Conservation (phyloP, 2,113 vertebrate genomes). For the Todiramphus saurophagus region DNA sequence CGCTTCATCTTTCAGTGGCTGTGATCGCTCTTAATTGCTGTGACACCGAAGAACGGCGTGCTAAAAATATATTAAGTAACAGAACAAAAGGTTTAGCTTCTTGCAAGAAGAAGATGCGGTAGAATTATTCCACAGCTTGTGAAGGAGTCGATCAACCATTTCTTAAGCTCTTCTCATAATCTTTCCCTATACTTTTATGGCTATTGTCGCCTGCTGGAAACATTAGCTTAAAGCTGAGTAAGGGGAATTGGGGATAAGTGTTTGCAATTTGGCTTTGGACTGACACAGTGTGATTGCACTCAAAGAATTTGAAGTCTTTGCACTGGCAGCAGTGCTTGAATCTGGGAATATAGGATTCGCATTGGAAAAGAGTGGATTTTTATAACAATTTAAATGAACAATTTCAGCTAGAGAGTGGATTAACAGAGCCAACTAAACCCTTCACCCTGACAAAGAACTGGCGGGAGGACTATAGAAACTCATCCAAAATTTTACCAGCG, state of each 20-base stretch:
- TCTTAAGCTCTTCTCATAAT: not conserved
- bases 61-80: constrained; percentile 6
- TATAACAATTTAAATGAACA: constrained; percentile 59
- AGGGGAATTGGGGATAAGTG: constrained; percentile 52
- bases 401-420: constrained; percentile 63
- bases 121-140: not conserved
- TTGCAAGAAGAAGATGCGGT: not conserved
- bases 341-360: constrained; percentile 39
- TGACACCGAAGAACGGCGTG: not conserved
- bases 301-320: constrained; percentile 60
- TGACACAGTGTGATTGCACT: constrained; percentile 35
- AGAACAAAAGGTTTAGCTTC: not conserved
- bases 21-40: constrained; percentile 4
- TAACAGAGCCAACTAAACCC: constrained; percentile 66
- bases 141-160: not conserved
- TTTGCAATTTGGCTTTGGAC: constrained; percentile 66
- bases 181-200: not conserved
- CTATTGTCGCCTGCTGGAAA: constrained; percentile 44
- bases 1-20: constrained; percentile 6
- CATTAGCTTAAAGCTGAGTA: constrained; percentile 58
- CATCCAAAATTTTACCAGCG: constrained; percentile 65
- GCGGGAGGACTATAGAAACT: constrained; percentile 59
- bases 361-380: constrained; percentile 57
- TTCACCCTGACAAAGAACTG: constrained; percentile 73
- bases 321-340: constrained; percentile 52